Base-by-base conservation (phyloP, 64 coral and sea anemone species). In the Porites lutea region DNA sequence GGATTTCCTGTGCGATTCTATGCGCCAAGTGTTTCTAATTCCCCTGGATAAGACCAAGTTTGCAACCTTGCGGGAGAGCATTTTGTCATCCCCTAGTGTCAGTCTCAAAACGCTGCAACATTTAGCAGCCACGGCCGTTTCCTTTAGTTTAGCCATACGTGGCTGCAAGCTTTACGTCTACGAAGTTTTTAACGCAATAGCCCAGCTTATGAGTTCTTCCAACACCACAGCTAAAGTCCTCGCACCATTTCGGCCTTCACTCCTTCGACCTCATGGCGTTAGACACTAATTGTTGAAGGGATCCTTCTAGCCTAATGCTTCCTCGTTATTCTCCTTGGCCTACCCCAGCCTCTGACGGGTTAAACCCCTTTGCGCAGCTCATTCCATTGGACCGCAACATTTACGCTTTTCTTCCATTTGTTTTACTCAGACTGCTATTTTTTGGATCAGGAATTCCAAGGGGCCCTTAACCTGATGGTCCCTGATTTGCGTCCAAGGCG, bases 311-410 rank as follows among this genome's bases (percentile, higher is more conserved):
- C 37, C 49, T 16, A 11, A 20, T 3, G 3, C 77, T 80, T 4
- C 89, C 89, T 4, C 76, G 82, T 43, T 91, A 18, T 52, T 53
- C 90, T 9, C 90, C 90, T 27, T 86, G 58, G 43, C 89, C 76
- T 12, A 91, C 89, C 2, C 75, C 89, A 3, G 48, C 19, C 6
- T 82, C 48, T 77, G 18, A 61, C 60, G 13, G 7, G 88, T 75
- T 4, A 55, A 5, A 5, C 53, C 10, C 5, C 10, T 55, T 55
- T 55, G 53, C 2, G 53, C 62, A 79, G 18, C 46, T 22, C 21
- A 48, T 86, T 48, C 90, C 81, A 2, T 3, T 1, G 3, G 53
- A 13, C 0, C 69, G 48, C 1, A 92, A 77, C 1, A 5, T 92
- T 5, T 92, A 70, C 43, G 90, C 65, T 59, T 92, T 74, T 44